A percentile compares a stretch with the other conserved stretches of the same genome.
phyloP scores from a whole-genome alignment of 2,797 vertebrate species.

The Pelochelys cantorii region DNA sequence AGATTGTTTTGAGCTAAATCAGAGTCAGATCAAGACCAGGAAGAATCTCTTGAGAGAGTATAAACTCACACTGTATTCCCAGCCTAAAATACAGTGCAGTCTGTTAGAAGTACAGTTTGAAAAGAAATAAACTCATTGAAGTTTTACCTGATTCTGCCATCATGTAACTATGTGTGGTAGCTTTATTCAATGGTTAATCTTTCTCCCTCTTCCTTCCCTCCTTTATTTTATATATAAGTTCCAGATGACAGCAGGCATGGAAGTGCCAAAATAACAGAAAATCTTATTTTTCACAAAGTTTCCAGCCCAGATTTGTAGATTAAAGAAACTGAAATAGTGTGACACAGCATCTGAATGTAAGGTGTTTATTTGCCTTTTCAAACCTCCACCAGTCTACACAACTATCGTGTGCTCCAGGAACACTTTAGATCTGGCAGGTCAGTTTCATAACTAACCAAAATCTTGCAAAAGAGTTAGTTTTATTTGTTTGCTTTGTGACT shows the following conservation, averaged over 20 bases:
- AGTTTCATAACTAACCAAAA: constrained; percentile 41
- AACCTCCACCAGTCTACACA: background rate
- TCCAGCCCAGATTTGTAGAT: constrained; percentile 4
- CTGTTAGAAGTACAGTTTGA: background rate
- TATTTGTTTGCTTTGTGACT: constrained; percentile 75
- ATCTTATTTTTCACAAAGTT: background rate
- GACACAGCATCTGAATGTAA: background rate
- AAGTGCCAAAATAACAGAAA: background rate
- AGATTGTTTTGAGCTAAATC: background rate
- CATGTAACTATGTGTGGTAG: background rate
- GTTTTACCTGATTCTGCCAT: background rate
- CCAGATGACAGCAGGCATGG: background rate
- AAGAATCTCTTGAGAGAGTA: background rate
- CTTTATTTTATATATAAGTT: background rate
- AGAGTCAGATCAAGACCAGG: background rate
- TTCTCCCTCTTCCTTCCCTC: background rate
- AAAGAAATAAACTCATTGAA: background rate
- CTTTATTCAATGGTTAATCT: background rate
- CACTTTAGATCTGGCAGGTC: constrained; percentile 39
- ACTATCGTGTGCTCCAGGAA: background rate
- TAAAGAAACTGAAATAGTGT: background rate
- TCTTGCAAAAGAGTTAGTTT: constrained; percentile 73
- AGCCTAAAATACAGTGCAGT: background rate
- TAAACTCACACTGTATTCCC: background rate
- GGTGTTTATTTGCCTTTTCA: constrained; percentile 2